Base-by-base conservation (phyloP, 2,113 vertebrate genomes). In the Tautogolabrus adspersus region DNA sequence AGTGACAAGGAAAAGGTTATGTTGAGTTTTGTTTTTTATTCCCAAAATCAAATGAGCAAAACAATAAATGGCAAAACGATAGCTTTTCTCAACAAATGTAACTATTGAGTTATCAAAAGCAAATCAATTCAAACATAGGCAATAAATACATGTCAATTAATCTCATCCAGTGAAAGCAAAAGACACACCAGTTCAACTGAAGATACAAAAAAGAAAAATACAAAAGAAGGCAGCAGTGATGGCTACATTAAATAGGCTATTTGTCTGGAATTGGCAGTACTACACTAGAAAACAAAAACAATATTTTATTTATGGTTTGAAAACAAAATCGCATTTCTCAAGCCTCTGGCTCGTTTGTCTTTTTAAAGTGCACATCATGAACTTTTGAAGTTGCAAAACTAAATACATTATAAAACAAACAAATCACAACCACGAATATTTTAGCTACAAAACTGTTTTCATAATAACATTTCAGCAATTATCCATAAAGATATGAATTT, bases 321-420 rank as follows among this genome's bases (percentile, higher is more conserved):
- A 90, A 88, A 91, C 79, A 91, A 88, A 84, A 26, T 77, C 69
- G 58, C 77, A 77, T 91, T 90, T 76, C 60, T 89, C 84, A 91
- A 94, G 93, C 95, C 94, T 93, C 88, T 92, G 93, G 94, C 94
- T 92, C 65, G 71, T 19, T n/a, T 76, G 22, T 72, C 49, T 67
- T 72, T 90, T 91, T 98, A 98, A 98, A 98, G 97, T 97, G 98
- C 97, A 96, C 94, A 93, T 91, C 76, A 85, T 89, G 86, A 94
- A 95, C 94, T 96, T 95, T 93, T 94, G 79, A 94, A 95, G 89
- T 91, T 47, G 82, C 87, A 90, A 71, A 82, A 85, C 38, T 79
- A 88, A 89, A 90, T 83, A 90, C 76, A 87, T 85, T 63, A 83
- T 59, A 87, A 82, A 73, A 54, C 3, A 59, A n/a, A 46, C 65